phyloP scores from a whole-genome alignment of 2,113 vertebrate species.

The Fregetta grallaria region DNA sequence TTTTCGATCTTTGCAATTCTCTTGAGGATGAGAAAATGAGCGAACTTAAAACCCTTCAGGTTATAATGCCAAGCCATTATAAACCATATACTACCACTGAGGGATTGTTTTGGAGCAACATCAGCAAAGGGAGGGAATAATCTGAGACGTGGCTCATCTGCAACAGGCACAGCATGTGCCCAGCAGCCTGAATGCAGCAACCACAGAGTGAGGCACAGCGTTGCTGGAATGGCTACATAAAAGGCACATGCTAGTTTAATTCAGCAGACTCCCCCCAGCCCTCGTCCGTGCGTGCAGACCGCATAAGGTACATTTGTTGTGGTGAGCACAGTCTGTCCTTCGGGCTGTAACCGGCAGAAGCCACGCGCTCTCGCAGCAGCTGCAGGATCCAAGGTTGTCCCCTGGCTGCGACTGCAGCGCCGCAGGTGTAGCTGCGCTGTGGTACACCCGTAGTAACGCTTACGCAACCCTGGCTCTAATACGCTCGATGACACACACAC shows the following conservation, averaged over 20 bases:
- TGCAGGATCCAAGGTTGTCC: neutral
- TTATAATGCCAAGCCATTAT: neutral
- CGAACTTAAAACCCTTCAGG: neutral
- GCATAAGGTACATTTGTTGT: neutral
- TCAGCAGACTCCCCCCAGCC: neutral
- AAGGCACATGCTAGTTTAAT: neutral
- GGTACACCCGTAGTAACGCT: neutral
- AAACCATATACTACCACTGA: neutral
- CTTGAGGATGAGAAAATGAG: neutral
- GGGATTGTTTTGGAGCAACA: neutral
- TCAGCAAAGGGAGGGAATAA: neutral
- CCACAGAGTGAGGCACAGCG: neutral
- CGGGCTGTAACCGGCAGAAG: neutral
- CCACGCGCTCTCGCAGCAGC: neutral
- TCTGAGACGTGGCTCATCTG: neutral
- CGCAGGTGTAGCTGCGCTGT: neutral
- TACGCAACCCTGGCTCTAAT: neutral
- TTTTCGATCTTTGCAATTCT: neutral
- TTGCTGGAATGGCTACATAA: neutral
- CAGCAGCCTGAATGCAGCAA: neutral
- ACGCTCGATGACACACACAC: rapidly evolving
- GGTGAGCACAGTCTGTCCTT: neutral
- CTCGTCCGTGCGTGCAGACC: neutral
- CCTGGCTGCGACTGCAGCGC: neutral
- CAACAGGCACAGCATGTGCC: rapidly evolving